A percentile compares a stretch with the other conserved stretches of the same genome.
Evolutionary conservation across 2,113 vertebrate genomes (phyloP).

Genomic region (Protomyctophum bolini): DNA sequence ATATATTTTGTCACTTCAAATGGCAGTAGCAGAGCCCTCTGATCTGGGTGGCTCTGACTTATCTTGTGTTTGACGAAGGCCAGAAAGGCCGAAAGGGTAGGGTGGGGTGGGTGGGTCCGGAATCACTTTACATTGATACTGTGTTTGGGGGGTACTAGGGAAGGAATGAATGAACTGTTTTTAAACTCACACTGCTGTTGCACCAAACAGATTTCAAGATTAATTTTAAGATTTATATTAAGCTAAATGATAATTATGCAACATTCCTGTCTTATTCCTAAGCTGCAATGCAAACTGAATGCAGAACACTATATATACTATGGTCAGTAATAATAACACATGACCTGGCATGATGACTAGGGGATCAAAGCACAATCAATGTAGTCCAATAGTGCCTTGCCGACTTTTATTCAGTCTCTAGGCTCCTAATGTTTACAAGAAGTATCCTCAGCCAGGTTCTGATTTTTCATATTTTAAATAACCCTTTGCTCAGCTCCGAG

Average conservation of each 20-base stretch:
- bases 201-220: constrained; percentile 8
- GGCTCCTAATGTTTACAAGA: constrained; percentile 60
- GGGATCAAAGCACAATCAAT: constrained; percentile 5
- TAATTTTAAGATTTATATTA: constrained; percentile 19
- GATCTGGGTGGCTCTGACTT: background rate
- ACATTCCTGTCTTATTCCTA: background rate
- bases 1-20: too few relatives aligned
- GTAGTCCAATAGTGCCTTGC: constrained; percentile 19
- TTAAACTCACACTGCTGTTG: background rate
- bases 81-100: background rate
- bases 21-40: background rate
- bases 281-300: background rate
- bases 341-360: background rate
- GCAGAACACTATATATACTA: too few relatives aligned
- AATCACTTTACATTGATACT: constrained; percentile 25
- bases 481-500: too few relatives aligned
- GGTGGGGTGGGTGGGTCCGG: background rate
- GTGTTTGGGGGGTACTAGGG: background rate
- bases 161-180: background rate
- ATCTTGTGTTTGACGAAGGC: constrained; percentile 2
- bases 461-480: background rate
- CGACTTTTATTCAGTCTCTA: constrained; percentile 22
- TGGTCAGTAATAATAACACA: background rate
- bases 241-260: background rate
- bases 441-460: constrained; percentile 1